A percentile compares a stretch with the other conserved stretches of the same genome.
These are phyloP conservation scores for Ptilorrhoa leucosticta DNA, from an alignment of 2,113 vertebrate genomes.

Conservation along the genomic window DNA sequence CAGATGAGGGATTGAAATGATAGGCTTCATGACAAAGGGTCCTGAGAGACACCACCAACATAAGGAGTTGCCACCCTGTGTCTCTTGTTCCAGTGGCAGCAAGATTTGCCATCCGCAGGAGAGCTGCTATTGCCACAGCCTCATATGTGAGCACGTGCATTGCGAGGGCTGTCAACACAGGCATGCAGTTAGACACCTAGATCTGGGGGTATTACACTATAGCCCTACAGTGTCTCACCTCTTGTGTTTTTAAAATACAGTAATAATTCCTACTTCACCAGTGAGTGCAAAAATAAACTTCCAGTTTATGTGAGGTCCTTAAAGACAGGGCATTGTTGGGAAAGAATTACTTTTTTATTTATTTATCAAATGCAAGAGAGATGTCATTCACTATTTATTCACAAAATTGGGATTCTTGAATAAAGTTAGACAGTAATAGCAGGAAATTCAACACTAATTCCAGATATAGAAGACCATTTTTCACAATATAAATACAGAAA, in stretches of 20 bases:
- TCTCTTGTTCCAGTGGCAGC: background rate
- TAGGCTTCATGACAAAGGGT: background rate
- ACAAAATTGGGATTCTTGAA: background rate
- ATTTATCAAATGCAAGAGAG: background rate
- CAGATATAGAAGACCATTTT: background rate
- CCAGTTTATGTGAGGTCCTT: background rate
- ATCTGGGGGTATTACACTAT: background rate
- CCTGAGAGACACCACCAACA: background rate
- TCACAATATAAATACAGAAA: background rate
- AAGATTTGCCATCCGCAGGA: background rate
- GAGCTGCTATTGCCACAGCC: background rate
- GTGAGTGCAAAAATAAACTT: background rate
- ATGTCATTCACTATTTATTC: background rate
- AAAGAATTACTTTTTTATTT: background rate
- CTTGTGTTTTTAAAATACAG: background rate
- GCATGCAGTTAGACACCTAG: background rate
- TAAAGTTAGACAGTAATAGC: background rate
- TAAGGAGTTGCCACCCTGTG: background rate
- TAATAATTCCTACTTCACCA: background rate
- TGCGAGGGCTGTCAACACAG: background rate
- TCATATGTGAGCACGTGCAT: accelerated
- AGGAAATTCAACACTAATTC: background rate
- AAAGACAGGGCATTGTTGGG: background rate
- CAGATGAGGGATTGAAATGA: background rate
- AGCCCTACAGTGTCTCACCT: background rate